Percentiles rank a stretch among this genome's conserved stretches.
Evolutionary conservation across 2,113 vertebrate genomes (phyloP).

Genomic region (Brevimyrus niger): DNA sequence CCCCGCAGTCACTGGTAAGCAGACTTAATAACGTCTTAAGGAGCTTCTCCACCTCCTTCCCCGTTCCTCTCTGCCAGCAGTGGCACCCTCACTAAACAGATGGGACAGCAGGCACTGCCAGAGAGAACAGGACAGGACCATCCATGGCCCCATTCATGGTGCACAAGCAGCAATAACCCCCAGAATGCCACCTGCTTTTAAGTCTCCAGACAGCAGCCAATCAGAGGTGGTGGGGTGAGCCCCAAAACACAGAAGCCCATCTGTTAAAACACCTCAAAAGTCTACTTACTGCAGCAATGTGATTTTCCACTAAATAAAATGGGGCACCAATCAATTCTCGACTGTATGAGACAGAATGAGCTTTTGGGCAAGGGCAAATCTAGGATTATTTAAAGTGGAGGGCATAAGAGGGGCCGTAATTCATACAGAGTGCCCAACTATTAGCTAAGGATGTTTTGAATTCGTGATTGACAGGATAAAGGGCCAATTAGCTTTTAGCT

Average conservation of each 20-base stretch:
- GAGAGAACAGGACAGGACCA: neutral
- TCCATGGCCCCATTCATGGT: neutral
- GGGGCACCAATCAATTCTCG: neutral
- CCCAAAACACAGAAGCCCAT: neutral
- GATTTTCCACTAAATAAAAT: neutral
- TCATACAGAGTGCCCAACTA: neutral
- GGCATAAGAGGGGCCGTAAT: neutral
- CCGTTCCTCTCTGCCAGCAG: neutral
- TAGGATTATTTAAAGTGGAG: neutral
- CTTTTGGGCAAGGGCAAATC: neutral
- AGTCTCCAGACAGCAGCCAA: neutral
- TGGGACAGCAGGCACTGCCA: neutral
- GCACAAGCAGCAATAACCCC: neutral
- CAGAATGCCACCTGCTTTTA: neutral
- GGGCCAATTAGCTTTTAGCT: neutral
- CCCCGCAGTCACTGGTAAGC: constrained; percentile 47
- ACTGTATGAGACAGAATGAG: neutral
- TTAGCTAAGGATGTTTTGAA: neutral
- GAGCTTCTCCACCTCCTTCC: neutral
- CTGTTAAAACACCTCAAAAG: neutral
- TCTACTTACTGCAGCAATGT: neutral
- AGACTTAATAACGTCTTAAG: constrained; percentile 54
- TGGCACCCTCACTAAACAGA: neutral
- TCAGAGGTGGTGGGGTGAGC: neutral
- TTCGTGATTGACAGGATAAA: neutral